Percentiles rank a stretch among this genome's conserved stretches.
Conservation (phyloP, 2,888 invertebrate species). For the Apodemia duryi region DNA sequence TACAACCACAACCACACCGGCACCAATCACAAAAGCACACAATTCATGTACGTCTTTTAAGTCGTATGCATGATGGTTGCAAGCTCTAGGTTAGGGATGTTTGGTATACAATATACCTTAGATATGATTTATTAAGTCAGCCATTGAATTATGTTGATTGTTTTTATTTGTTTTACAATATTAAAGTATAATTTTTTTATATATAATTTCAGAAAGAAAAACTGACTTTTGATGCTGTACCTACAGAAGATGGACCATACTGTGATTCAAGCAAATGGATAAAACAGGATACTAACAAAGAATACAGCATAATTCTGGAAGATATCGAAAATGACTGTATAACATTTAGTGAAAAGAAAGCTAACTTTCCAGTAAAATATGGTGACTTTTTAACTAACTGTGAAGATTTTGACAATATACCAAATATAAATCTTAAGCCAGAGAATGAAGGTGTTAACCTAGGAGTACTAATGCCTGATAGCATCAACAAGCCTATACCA, state of each 20-base stretch:
- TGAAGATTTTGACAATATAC: slow-evolving; percentile 41
- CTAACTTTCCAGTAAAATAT: slow-evolving; percentile 59
- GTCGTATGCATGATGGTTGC: too few relatives aligned
- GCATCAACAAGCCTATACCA: not conserved
- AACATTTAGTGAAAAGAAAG: slow-evolving; percentile 49
- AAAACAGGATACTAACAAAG: slow-evolving; percentile 32
- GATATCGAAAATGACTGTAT: slow-evolving; percentile 61
- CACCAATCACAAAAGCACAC: too few relatives aligned
- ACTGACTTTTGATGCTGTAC: slow-evolving; percentile 75
- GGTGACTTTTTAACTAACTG: slow-evolving; percentile 61
- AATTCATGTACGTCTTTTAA: too few relatives aligned
- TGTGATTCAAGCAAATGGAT: slow-evolving; percentile 43
- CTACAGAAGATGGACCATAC: slow-evolving; percentile 69
- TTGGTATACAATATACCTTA: too few relatives aligned
- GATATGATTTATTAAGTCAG: too few relatives aligned
- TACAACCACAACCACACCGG: too few relatives aligned
- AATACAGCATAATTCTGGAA: slow-evolving; percentile 47
- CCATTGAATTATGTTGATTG: too few relatives aligned
- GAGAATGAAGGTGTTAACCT: slow-evolving; percentile 22
- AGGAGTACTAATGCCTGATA: not conserved
- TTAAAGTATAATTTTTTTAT: slow-evolving; percentile 2
- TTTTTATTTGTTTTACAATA: not conserved
- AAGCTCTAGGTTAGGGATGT: too few relatives aligned
- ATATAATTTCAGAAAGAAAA: slow-evolving; percentile 68
- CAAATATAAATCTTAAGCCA: slow-evolving; percentile 32